Percentiles rank a stretch among this genome's conserved stretches.
phyloP scores from a whole-genome alignment of 2,888 invertebrate species.

The Taphrorychus bicolor region DNA sequence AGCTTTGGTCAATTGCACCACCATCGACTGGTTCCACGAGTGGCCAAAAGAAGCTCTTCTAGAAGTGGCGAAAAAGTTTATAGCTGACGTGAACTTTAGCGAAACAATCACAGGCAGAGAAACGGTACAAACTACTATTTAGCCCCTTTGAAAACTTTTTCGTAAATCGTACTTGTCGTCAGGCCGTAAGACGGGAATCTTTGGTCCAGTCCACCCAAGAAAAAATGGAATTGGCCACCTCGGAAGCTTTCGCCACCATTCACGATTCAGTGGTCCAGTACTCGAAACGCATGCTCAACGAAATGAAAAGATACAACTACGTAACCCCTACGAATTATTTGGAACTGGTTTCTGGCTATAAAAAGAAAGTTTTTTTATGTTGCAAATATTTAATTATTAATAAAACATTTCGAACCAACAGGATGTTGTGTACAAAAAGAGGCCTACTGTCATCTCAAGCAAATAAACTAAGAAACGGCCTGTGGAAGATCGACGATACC shows the following conservation, averaged over 20 bases:
- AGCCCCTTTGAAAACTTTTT: not conserved
- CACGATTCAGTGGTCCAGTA: slow-evolving; percentile 82
- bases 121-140: slow-evolving; percentile 46
- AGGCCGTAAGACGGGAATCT: slow-evolving; percentile 55
- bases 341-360: slow-evolving; percentile 84
- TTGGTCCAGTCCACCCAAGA: slow-evolving; percentile 62
- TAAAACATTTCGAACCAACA: too few species aligned
- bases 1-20: slow-evolving; percentile 84
- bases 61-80: slow-evolving; percentile 87
- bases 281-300: slow-evolving; percentile 75
- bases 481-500: slow-evolving; percentile 89
- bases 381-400: too few species aligned
- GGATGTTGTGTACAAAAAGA: slow-evolving; percentile 76
- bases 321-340: slow-evolving; percentile 90
- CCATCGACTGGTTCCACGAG: slow-evolving; percentile 89
- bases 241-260: slow-evolving; percentile 79
- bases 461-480: slow-evolving; percentile 81
- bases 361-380: too few species aligned
- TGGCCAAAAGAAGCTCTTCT: slow-evolving; percentile 89
- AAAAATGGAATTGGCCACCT: slow-evolving; percentile 69
- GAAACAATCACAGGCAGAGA: slow-evolving; percentile 71
- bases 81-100: slow-evolving; percentile 74
- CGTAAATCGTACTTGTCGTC: slow-evolving; percentile 1
- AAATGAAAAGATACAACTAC: slow-evolving; percentile 84
- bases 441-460: slow-evolving; percentile 74